These are phyloP conservation scores for Isaurus tuberculatus DNA, from an alignment of 92 coral and sea anemone species.

Conservation along the genomic window DNA sequence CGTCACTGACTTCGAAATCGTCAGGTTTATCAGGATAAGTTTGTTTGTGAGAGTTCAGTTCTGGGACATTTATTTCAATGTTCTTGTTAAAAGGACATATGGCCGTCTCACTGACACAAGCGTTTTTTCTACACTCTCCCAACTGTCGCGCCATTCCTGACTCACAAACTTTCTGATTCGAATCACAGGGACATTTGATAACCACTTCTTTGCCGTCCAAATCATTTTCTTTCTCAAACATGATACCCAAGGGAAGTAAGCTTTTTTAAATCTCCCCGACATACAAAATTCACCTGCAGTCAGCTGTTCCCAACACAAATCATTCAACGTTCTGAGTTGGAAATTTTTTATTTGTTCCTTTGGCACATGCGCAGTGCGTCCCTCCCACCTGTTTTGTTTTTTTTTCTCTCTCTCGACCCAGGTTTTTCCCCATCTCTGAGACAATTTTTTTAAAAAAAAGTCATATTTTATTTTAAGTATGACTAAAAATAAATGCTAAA, in stretches of 20 bases:
- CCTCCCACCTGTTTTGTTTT: conserved; percentile 82
- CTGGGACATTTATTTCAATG: conserved; percentile 80
- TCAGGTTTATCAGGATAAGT: conserved; percentile 68
- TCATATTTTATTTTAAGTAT: conserved; percentile 7
- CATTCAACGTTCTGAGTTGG: conserved; percentile 89
- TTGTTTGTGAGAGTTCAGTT: conserved; percentile 78
- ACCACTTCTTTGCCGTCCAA: conserved; percentile 76
- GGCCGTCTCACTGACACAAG: conserved; percentile 77
- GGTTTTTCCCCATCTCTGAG: conserved; percentile 53
- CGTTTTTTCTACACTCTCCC: conserved; percentile 81
- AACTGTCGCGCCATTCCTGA: conserved; percentile 82
- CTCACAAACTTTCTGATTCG: conserved; percentile 74
- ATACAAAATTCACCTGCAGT: conserved; percentile 75
- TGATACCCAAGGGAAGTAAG: conserved; percentile 69
- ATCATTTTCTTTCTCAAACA: conserved; percentile 86
- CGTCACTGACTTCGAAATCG: conserved; percentile 43
- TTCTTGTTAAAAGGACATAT: conserved; percentile 90
- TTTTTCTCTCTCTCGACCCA: conserved; percentile 61
- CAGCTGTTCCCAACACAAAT: conserved; percentile 97
- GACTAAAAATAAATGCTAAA: conserved; percentile 34
- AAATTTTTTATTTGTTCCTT: conserved; percentile 83
- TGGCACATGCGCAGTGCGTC: conserved; percentile 79
- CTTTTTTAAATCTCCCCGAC: conserved; percentile 80
- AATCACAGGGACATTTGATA: conserved; percentile 80
- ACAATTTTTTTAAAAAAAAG: neutral